These are phyloP conservation scores for Anneissia japonica DNA, from an alignment of 35 echinoderm and acorn worm species.

Conservation along the genomic window DNA sequence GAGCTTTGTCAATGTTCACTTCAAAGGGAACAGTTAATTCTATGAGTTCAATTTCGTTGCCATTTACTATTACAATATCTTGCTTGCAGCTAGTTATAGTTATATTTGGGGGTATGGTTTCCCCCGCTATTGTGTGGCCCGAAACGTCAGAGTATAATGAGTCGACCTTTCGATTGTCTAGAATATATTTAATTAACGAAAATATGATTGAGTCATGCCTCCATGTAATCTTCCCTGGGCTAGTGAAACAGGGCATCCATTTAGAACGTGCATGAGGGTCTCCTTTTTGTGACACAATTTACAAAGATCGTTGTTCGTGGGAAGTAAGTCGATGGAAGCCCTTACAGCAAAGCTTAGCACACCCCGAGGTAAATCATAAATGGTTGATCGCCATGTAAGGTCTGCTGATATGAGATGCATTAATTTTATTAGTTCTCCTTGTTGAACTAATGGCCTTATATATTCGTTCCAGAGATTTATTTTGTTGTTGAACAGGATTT, in stretches of 20 bases:
- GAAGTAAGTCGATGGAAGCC: background rate
- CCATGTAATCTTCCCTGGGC: background rate
- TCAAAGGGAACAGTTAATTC: too few relatives aligned
- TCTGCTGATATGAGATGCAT: conserved; percentile 9
- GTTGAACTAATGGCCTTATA: conserved; percentile 24
- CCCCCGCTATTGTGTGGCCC: too few relatives aligned
- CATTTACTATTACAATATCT: too few relatives aligned
- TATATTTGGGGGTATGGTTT: too few relatives aligned
- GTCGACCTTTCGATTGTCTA: too few relatives aligned
- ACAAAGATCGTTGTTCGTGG: conserved; percentile 18
- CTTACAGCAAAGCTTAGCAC: conserved; percentile 18
- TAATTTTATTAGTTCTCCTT: conserved; percentile 38
- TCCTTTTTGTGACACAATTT: conserved; percentile 21
- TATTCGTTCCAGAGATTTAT: conserved; percentile 4
- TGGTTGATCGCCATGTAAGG: conserved; percentile 36
- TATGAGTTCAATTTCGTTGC: too few relatives aligned
- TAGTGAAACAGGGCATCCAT: background rate
- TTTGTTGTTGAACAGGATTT: background rate
- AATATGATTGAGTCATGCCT: conserved; percentile 4
- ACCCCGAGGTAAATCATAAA: conserved; percentile 29
- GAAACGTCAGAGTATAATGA: too few relatives aligned
- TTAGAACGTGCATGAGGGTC: background rate
- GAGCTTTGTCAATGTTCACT: too few relatives aligned
- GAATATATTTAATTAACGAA: too few relatives aligned
- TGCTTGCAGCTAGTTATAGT: too few relatives aligned